Base-by-base conservation (phyloP, 2,113 vertebrate genomes). In the Bambusicola thoracicus region DNA sequence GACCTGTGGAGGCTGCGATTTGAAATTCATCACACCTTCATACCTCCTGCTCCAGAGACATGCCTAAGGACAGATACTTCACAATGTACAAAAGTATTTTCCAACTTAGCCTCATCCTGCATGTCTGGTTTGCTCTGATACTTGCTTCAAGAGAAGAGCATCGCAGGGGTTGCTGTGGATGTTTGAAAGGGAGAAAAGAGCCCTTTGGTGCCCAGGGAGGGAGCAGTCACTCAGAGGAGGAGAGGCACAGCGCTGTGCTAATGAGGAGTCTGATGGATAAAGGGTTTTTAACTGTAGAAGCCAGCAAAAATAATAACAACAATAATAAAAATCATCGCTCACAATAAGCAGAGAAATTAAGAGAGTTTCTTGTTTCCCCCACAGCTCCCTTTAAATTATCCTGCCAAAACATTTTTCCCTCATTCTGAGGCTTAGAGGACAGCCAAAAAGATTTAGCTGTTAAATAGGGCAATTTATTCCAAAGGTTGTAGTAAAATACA, bases 91-190 rank as follows among this genome's bases (percentile, higher is more conserved):
- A 70, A 89, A 92, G 13, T 61, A n/a, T 70, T 91, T 68, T 55
- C 51, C 70, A 44, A 53, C 44, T 53, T 70, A 25, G 34, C 29
- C 51, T 8, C n/a, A 56, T 78, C 46, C 49, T 86, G 36, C 51
- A 66, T 83, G 32, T 30, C 87, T 87, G 73, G 8, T 92, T 85
- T 44, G 30, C 81, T 89, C 65, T 78, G 83, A 89, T 92, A 92
- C 34, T 87, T 74, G 21, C 69, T 70, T 75, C 84, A 70, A 40
- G 81, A 91, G 21, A 9, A 48, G 22, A 75, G 49, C 84, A 84
- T 69, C 87, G 73, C 48, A 74, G 74, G 19, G 59, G 68, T 43
- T 66, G 56, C 65, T 74, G 65, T 59, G 61, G 66, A 74, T 53
- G 34, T 34, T 79, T 88, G 30, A 49, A 63, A 81, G n/a, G n/a